Conservation (phyloP, 2,113 vertebrate genomes). For the rabbit (Oryctolagus cuniculus) region DNA sequence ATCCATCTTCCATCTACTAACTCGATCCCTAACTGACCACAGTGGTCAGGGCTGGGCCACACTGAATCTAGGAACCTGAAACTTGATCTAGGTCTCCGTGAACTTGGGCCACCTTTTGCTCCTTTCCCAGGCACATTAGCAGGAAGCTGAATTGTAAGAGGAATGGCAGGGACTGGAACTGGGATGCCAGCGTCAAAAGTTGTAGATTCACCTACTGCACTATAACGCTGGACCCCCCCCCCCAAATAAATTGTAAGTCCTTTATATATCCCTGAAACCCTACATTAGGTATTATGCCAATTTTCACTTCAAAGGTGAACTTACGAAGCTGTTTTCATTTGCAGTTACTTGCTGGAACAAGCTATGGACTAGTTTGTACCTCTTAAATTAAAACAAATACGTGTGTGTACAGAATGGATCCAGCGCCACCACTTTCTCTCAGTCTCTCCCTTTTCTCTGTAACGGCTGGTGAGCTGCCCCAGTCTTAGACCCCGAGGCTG, state of each 20-base stretch:
- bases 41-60: no score
- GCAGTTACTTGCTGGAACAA: conserved; percentile 28
- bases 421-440: not conserved
- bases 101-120: no score
- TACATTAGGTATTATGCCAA: not conserved
- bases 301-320: conserved; percentile 40
- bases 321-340: conserved; percentile 8
- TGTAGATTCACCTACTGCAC: no score
- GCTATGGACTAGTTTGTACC: not conserved
- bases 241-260: not conserved
- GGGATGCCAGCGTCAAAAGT: no score
- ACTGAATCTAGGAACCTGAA: no score
- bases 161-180: no score
- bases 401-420: not conserved
- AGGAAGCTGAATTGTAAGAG: no score
- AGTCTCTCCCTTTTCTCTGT: conserved; percentile 21
- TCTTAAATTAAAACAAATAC: not conserved
- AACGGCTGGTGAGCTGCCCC: not conserved
- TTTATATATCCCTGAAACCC: conserved; percentile 6
- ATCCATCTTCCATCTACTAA: no score
- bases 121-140: no score
- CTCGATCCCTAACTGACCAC: no score
- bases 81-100: no score
- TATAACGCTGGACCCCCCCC: no score
- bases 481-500: not conserved